phyloP scores from a whole-genome alignment of 2,888 invertebrate species.

The Steinernema carpocapsae region DNA sequence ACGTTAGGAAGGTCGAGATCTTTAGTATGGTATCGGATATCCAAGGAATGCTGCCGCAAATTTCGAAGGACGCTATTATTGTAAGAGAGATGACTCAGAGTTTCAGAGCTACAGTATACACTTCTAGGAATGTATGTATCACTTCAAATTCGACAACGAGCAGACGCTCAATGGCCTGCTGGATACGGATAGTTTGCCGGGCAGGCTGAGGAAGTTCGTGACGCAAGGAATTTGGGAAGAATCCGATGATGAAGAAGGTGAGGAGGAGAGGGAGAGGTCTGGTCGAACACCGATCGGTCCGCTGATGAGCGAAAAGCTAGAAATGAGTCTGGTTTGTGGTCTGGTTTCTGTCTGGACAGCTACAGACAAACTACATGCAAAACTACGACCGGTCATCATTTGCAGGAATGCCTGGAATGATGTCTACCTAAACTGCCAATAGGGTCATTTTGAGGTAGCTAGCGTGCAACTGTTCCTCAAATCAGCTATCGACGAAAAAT shows the following conservation, averaged over 20 bases:
- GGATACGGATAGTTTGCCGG: not conserved
- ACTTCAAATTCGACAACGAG: constrained; percentile 14
- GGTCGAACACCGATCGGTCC: no score
- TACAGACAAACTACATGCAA: no score
- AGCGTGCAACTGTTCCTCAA: no score
- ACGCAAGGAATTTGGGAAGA: not conserved
- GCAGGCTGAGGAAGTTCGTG: not conserved
- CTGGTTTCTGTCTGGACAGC: no score
- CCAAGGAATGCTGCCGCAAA: not conserved
- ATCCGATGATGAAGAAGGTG: constrained; percentile 4
- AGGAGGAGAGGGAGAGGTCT: no score
- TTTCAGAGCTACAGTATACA: not conserved
- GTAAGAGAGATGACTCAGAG: not conserved
- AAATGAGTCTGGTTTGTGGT: no score
- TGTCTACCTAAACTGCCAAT: no score
- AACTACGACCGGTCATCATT: no score
- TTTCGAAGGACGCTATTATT: constrained; percentile 8
- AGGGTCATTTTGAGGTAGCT: no score
- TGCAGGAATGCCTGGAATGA: no score
- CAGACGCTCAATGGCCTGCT: not conserved
- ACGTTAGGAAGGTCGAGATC: constrained; percentile 14
- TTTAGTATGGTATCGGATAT: constrained; percentile 12
- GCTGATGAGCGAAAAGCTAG: no score
- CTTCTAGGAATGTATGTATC: not conserved
- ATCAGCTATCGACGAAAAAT: no score